phyloP scores from a whole-genome alignment of 2,888 invertebrate genomes.

The Mechanitis messenoides region DNA sequence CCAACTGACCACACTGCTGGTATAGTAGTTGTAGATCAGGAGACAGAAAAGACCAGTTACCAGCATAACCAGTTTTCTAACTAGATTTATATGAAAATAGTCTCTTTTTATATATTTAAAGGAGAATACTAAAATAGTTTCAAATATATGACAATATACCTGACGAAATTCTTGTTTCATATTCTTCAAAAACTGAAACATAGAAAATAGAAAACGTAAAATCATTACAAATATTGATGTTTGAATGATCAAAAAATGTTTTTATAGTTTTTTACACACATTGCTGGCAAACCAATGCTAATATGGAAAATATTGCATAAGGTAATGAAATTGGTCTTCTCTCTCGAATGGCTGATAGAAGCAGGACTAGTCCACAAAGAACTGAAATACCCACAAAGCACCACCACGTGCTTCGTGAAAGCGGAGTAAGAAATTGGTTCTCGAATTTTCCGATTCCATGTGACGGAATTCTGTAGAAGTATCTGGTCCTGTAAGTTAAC shows the following conservation, averaged over 20 bases:
- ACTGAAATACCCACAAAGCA: conserved; percentile 42
- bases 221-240: not conserved
- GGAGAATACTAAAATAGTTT: not conserved
- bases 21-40: conserved; percentile 76
- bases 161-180: conserved; percentile 36
- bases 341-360: conserved; percentile 51
- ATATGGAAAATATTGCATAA: conserved; percentile 58
- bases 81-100: conserved; percentile 34
- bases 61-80: conserved; percentile 50
- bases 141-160: conserved; percentile 37
- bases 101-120: not conserved
- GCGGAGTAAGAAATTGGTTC: conserved; percentile 67
- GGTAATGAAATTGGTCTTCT: conserved; percentile 42
- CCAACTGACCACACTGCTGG: conserved; percentile 77
- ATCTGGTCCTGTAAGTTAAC: conserved; percentile 45
- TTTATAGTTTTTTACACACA: conserved; percentile 43
- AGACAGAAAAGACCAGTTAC: conserved; percentile 59
- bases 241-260: not conserved
- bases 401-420: conserved; percentile 65
- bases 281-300: conserved; percentile 63
- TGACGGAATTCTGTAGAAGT: conserved; percentile 56
- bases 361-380: conserved; percentile 49
- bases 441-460: conserved; percentile 56
- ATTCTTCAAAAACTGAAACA: conserved; percentile 55
- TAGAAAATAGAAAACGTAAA: not conserved